Evolutionary conservation across 2,797 vertebrate species (phyloP), one percentile per base, ranked within the genome.

Genomic region (Astyanax mexicanus): DNA sequence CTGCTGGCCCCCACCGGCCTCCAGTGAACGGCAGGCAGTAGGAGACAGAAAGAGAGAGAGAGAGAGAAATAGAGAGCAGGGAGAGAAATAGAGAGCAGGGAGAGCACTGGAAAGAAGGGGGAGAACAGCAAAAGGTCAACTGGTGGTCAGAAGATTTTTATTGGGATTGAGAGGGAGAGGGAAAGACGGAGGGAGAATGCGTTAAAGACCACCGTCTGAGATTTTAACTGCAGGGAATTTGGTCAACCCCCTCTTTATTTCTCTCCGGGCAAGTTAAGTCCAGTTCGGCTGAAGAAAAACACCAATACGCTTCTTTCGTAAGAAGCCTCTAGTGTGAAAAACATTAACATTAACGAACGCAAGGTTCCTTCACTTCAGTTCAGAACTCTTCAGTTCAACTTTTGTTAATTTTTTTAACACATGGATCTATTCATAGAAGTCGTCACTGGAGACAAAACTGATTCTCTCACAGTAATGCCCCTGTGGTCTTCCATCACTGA

Each of bases 181-280:
- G 88, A 88, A 85, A 66, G 67, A 69, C 52, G 69, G 83, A 84
- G 85, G 89, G 91, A 89, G 87, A 91, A 89, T 86, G 89, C 77
- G 86, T 91, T 93, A 89, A 90, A 91, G 93, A 93, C 93, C 93
- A 93, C 93, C 92, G 91, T 92, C 92, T 92, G 89, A 93, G 93
- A 91, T 90, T 93, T 93, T 93, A 93, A 94, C 91, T 91, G 87
- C 90, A 71, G 87, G 89, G 89, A 92, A 89, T 92, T 84, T 86
- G 73, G 87, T 77, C 86, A 84, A 84, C 86, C 88, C 86, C 87
- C 86, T 84, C 84, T n/a, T n/a, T n/a, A n/a, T n/a, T n/a, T n/a
- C n/a, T n/a, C n/a, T 79, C 76, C 81, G 23, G 82, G 84, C 80
- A 88, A 69, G 78, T 87, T 86, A 80, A 85, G 76, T 75, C 64